Evolutionary conservation across 2,113 vertebrate genomes (phyloP).

Genomic region (Oncorhynchus tshawytscha): DNA sequence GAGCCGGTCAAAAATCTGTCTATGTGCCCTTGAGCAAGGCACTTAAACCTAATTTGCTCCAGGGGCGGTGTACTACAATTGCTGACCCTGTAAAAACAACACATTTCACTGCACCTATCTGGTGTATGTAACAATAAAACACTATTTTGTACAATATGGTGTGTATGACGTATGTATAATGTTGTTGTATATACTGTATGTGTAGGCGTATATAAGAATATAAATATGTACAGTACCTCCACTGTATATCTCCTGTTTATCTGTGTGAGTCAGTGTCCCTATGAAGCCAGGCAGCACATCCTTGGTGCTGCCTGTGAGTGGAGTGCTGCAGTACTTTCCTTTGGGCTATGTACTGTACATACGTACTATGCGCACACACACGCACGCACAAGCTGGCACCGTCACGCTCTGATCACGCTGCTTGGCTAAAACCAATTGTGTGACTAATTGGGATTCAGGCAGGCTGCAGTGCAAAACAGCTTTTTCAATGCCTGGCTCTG

Average conservation of each 20-base stretch:
- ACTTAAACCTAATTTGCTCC: too few relatives aligned
- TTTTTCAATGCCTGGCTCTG: not conserved
- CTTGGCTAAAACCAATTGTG: slow-evolving; percentile 46
- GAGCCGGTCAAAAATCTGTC: too few relatives aligned
- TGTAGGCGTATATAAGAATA: not conserved
- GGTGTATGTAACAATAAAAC: too few relatives aligned
- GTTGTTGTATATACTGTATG: not conserved
- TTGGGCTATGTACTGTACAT: slow-evolving; percentile 18
- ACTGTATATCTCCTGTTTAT: not conserved
- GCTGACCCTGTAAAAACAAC: too few relatives aligned
- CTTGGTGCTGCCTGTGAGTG: not conserved
- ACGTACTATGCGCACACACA: too few relatives aligned
- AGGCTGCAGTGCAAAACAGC: slow-evolving; percentile 48
- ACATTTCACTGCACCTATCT: too few relatives aligned
- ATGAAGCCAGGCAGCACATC: not conserved
- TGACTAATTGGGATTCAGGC: slow-evolving; percentile 58
- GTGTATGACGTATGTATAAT: too few relatives aligned
- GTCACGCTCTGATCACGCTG: slow-evolving; percentile 42
- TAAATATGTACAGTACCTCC: too few relatives aligned
- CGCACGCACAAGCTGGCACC: too few relatives aligned
- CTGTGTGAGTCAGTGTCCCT: slow-evolving; percentile 10
- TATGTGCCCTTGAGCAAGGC: too few relatives aligned
- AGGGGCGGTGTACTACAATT: too few relatives aligned
- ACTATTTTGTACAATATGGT: too few relatives aligned
- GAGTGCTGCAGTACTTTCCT: slow-evolving; percentile 1